Evolutionary conservation across 1,140 invertebrate genomes (phyloP).

Genomic region (Aphelinus certus): DNA sequence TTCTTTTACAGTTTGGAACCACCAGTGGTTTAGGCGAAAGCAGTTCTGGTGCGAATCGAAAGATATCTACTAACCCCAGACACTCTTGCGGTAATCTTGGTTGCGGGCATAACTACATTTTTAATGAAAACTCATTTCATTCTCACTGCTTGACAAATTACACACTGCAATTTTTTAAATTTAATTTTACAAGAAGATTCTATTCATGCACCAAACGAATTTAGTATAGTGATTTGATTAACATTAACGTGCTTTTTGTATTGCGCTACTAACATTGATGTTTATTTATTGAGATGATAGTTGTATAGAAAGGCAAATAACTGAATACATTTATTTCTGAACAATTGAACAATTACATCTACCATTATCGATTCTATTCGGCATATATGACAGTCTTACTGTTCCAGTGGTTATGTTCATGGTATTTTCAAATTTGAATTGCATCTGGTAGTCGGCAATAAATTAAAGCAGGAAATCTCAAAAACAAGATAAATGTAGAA

Average conservation of each 20-base stretch:
- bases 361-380: too few species aligned
- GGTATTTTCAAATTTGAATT: too few species aligned
- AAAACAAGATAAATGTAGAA: too few species aligned
- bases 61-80: conserved; percentile 68
- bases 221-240: too few species aligned
- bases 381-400: too few species aligned
- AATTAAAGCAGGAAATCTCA: too few species aligned
- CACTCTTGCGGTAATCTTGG: conserved; percentile 67
- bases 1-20: conserved; percentile 61
- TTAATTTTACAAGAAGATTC: conserved; percentile 36
- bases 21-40: conserved; percentile 65
- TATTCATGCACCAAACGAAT: too few species aligned
- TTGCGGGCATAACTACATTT: conserved; percentile 66
- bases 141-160: conserved; percentile 38
- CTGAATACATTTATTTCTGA: neutral
- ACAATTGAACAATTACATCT: too few species aligned
- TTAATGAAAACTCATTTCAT: conserved; percentile 56
- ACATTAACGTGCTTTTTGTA: too few species aligned
- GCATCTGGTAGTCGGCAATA: too few species aligned
- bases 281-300: neutral
- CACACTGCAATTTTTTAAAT: conserved; percentile 38
- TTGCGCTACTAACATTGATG: neutral
- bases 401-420: too few species aligned
- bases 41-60: conserved; percentile 67
- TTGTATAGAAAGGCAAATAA: neutral